Percentiles rank a stretch among this genome's conserved stretches.
Conservation (phyloP, 2,113 vertebrate species). For the Corynorhinus townsendii region DNA sequence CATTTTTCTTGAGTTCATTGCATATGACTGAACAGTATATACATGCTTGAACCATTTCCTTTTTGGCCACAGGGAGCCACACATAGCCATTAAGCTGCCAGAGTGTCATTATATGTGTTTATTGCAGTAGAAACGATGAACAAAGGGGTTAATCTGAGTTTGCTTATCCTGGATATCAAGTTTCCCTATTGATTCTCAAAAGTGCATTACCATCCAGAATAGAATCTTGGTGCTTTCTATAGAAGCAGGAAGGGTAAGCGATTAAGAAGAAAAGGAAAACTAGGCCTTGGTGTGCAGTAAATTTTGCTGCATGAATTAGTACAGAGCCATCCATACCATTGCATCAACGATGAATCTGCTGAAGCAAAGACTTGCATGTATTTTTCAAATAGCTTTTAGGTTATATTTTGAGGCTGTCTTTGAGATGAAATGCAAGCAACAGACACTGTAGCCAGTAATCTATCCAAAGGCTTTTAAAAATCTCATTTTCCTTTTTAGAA, state of each 20-base stretch:
- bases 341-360: conserved; percentile 32
- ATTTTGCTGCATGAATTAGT: conserved; percentile 63
- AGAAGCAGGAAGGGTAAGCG: conserved; percentile 64
- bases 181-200: conserved; percentile 59
- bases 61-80: neutral
- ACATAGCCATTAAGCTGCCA: neutral
- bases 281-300: conserved; percentile 39
- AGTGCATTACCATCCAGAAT: conserved; percentile 46
- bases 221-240: conserved; percentile 42
- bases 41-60: conserved; percentile 7
- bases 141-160: conserved; percentile 33
- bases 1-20: conserved; percentile 39
- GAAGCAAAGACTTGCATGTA: neutral
- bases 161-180: conserved; percentile 11
- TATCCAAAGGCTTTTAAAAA: conserved; percentile 24
- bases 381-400: conserved; percentile 58
- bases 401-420: conserved; percentile 46
- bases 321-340: neutral
- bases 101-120: neutral
- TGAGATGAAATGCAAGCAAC: conserved; percentile 61
- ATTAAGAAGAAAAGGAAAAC: conserved; percentile 56
- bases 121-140: conserved; percentile 35
- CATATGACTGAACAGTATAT: neutral
- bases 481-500: neutral
- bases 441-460: conserved; percentile 54